Conservation (phyloP, 2,797 vertebrate species). For the Benthosema pterotum region DNA sequence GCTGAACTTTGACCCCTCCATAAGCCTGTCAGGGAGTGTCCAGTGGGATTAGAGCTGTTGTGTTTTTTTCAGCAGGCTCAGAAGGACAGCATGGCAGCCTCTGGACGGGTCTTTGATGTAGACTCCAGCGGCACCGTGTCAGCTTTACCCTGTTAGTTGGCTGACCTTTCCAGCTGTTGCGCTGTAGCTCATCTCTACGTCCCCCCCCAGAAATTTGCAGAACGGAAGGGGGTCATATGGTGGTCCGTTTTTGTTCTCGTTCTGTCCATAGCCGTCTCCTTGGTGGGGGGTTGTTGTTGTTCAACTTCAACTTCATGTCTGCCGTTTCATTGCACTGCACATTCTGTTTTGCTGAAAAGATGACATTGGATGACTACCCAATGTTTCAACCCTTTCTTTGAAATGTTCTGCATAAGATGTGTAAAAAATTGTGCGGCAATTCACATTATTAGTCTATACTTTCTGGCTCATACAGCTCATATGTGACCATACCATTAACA, state of each 20-base stretch:
- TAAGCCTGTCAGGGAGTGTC: slow-evolving; percentile 46
- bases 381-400: no score
- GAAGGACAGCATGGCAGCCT: slow-evolving; percentile 41
- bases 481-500: no score
- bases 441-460: no score
- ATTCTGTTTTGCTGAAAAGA: slow-evolving; percentile 11
- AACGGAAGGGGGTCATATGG: slow-evolving; percentile 64
- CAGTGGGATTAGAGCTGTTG: slow-evolving; percentile 68
- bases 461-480: no score
- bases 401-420: no score
- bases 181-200: slow-evolving; percentile 57
- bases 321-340: slow-evolving; percentile 31
- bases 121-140: slow-evolving; percentile 46
- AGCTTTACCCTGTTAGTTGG: slow-evolving; percentile 71
- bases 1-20: slow-evolving; percentile 54
- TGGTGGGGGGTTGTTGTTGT: slow-evolving; percentile 27
- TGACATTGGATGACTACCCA: slow-evolving; percentile 11
- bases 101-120: slow-evolving; percentile 78
- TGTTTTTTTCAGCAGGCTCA: slow-evolving; percentile 59
- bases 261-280: slow-evolving; percentile 35
- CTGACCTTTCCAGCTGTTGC: slow-evolving; percentile 69
- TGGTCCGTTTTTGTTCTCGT: slow-evolving; percentile 46
- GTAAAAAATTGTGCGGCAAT: no score
- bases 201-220: slow-evolving; percentile 15
- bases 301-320: slow-evolving; percentile 39